Conservation (phyloP, 2,888 invertebrate genomes). For the Penaeus monodon region DNA sequence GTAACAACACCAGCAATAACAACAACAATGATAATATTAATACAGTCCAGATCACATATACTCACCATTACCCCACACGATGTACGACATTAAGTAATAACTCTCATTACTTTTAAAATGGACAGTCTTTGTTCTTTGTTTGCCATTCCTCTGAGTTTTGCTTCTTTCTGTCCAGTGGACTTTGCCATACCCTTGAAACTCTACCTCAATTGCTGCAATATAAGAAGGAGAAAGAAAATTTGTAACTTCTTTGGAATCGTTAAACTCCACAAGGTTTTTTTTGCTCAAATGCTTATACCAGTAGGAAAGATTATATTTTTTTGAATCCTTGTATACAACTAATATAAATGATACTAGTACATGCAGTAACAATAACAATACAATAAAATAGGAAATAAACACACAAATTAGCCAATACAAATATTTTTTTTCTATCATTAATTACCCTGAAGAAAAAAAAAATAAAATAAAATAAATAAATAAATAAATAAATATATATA, state of each 20-base stretch:
- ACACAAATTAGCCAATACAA: too few species aligned
- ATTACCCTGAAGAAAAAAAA: too few species aligned
- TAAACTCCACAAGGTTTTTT: not conserved
- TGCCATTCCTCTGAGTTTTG: constrained; percentile 23
- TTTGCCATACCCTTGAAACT: constrained; percentile 40
- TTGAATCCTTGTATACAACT: too few species aligned
- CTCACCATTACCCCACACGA: constrained; percentile 38
- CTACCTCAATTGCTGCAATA: constrained; percentile 41
- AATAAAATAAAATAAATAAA: too few species aligned
- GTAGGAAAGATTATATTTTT: too few species aligned
- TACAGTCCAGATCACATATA: not conserved
- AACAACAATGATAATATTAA: too few species aligned
- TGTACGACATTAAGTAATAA: constrained; percentile 42
- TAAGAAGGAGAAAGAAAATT: constrained; percentile 1
- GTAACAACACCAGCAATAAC: too few species aligned
- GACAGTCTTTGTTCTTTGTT: constrained; percentile 35
- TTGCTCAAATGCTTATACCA: not conserved
- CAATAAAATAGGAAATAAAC: too few species aligned
- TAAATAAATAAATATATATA: too few species aligned
- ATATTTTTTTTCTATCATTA: too few species aligned
- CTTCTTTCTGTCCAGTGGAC: constrained; percentile 50
- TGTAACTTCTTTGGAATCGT: not conserved
- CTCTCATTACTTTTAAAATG: constrained; percentile 39
- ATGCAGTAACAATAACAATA: too few species aligned
- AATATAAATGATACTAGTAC: too few species aligned